Conservation (phyloP, 2,888 invertebrate species). For the Hyppa rectilinea region DNA sequence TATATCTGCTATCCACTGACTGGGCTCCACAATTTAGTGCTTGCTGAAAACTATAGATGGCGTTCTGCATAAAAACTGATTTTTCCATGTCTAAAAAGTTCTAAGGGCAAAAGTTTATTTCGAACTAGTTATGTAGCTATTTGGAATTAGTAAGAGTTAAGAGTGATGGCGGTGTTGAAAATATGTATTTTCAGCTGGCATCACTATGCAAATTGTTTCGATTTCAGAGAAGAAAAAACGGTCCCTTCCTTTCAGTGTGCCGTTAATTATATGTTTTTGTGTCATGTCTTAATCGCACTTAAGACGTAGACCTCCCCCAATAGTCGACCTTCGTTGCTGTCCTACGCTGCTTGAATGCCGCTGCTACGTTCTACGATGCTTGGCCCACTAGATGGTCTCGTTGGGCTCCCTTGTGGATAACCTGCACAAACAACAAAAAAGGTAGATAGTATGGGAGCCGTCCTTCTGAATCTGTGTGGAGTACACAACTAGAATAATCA, state of each 20-base stretch:
- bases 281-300: neutral
- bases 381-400: neutral
- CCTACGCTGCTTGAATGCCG: neutral
- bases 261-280: no score
- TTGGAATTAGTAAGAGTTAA: neutral
- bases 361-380: neutral
- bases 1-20: no score
- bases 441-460: neutral
- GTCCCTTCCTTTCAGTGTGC: neutral
- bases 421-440: neutral
- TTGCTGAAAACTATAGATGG: constrained; percentile 6
- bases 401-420: neutral
- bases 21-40: neutral
- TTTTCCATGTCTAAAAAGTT: neutral
- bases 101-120: neutral
- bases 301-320: neutral
- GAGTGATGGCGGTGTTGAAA: neutral
- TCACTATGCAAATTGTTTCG: no score
- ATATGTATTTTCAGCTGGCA: neutral
- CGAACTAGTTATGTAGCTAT: neutral
- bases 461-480: neutral
- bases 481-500: no score
- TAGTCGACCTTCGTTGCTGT: neutral
- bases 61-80: neutral
- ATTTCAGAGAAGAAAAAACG: neutral